phyloP scores from a whole-genome alignment of 2,797 vertebrate species.

The Pseudomugil gertrudae region DNA sequence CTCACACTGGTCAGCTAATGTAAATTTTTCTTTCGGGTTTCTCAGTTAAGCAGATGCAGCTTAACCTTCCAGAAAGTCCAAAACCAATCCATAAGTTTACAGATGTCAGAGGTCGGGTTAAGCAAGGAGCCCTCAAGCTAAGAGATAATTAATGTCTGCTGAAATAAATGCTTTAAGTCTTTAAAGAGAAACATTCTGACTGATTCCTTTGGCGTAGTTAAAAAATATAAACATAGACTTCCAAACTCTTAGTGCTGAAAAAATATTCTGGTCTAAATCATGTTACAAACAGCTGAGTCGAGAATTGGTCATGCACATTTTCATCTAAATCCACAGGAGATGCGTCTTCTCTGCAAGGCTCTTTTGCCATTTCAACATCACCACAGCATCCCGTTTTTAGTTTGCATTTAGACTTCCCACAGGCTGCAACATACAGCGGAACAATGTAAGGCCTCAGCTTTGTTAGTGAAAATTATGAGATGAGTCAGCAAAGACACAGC shows the following conservation, averaged over 20 bases:
- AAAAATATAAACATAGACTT: not conserved
- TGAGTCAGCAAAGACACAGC: conserved; percentile 10
- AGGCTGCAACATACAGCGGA: conserved; percentile 11
- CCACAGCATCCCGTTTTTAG: not conserved
- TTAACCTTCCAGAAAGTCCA: not conserved
- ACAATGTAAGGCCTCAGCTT: conserved; percentile 16
- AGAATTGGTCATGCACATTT: not conserved
- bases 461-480: conserved; percentile 4
- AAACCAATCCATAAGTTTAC: conserved; percentile 1
- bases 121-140: not conserved
- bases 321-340: conserved; percentile 25
- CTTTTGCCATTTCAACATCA: not conserved
- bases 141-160: conserved; percentile 4
- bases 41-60: conserved; percentile 13
- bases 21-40: not conserved
- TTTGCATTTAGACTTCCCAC: conserved; percentile 12
- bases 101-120: conserved; percentile 16
- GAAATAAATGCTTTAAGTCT: conserved; percentile 1
- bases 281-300: not conserved
- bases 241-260: not conserved
- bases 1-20: not conserved
- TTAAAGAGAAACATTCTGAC: not conserved
- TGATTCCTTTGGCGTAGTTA: not conserved
- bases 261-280: not conserved
- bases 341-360: conserved; percentile 14